A percentile compares a stretch with the other conserved stretches of the same genome.
Conservation (phyloP, 2,113 vertebrate genomes). For the Speoplatyrhinus poulsoni region DNA sequence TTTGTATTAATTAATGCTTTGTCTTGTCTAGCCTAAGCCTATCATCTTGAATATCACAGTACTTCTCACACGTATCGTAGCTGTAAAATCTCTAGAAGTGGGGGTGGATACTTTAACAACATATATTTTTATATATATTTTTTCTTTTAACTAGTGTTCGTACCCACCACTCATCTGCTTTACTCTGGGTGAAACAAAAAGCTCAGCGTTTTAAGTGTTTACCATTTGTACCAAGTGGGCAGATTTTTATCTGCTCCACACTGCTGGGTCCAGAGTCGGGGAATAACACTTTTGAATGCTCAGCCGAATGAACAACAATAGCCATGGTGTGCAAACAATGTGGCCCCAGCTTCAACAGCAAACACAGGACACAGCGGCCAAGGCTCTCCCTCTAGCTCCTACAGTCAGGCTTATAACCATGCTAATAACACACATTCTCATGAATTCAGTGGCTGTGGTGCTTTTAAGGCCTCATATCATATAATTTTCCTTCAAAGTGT, state of each 20-base stretch:
- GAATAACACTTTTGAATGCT: constrained; percentile 80
- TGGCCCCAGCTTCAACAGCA: constrained; percentile 42
- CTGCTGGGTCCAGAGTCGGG: constrained; percentile 69
- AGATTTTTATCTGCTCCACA: constrained; percentile 83
- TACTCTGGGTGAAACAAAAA: constrained; percentile 60
- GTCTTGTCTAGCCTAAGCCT: neutral
- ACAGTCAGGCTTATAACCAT: constrained; percentile 10
- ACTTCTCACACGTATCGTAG: constrained; percentile 14
- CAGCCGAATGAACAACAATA: constrained; percentile 77
- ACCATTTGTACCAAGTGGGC: constrained; percentile 77
- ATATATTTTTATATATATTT: too few relatives aligned
- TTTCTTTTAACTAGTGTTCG: constrained; percentile 15
- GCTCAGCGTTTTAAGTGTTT: constrained; percentile 81
- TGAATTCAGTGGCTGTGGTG: neutral
- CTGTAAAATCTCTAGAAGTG: constrained; percentile 15
- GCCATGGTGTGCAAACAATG: constrained; percentile 74
- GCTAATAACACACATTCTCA: constrained; percentile 47
- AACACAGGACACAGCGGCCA: constrained; percentile 63
- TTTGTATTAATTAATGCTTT: too few relatives aligned
- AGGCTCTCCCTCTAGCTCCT: constrained; percentile 26
- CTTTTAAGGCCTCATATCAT: neutral
- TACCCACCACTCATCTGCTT: neutral
- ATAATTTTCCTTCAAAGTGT: neutral
- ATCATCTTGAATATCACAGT: constrained; percentile 7
- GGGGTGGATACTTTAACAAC: neutral